phyloP scores from a whole-genome alignment of 64 coral and sea anemone species.

The Montipora foliosa region DNA sequence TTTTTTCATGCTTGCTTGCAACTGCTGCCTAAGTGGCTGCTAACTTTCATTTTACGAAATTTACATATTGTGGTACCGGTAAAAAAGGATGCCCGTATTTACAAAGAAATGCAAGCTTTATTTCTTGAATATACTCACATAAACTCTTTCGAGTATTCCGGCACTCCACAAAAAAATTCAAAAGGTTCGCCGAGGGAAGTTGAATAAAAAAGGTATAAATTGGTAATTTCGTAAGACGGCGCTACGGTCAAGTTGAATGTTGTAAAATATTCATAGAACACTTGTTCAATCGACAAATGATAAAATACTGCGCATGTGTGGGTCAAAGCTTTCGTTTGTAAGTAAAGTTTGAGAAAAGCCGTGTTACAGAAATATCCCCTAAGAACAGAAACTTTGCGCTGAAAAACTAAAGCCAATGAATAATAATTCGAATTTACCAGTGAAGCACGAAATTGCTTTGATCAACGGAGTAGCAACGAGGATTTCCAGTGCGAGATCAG shows the following conservation, averaged over 20 bases:
- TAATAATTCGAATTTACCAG: conserved; percentile 13
- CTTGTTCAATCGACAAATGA: neutral
- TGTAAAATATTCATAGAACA: conserved; percentile 23
- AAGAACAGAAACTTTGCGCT: neutral
- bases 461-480: conserved; percentile 72
- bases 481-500: conserved; percentile 57
- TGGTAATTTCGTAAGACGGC: neutral
- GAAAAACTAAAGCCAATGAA: neutral
- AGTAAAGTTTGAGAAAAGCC: too few species aligned
- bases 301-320: conserved; percentile 7
- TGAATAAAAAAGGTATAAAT: conserved; percentile 18
- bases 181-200: neutral
- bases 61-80: too few species aligned
- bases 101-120: too few species aligned
- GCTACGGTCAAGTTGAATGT: neutral
- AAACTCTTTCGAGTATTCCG: too few species aligned
- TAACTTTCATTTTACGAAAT: too few species aligned
- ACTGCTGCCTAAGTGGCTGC: too few species aligned
- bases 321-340: neutral
- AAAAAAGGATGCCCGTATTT: too few species aligned
- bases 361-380: neutral
- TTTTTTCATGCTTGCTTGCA: too few species aligned
- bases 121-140: too few species aligned
- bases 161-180: too few species aligned
- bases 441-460: conserved; percentile 70